A percentile compares a stretch with the other conserved stretches of the same genome.
Evolutionary conservation across 2,888 invertebrate genomes (phyloP).

Genomic region (Eristalis intricaria): DNA sequence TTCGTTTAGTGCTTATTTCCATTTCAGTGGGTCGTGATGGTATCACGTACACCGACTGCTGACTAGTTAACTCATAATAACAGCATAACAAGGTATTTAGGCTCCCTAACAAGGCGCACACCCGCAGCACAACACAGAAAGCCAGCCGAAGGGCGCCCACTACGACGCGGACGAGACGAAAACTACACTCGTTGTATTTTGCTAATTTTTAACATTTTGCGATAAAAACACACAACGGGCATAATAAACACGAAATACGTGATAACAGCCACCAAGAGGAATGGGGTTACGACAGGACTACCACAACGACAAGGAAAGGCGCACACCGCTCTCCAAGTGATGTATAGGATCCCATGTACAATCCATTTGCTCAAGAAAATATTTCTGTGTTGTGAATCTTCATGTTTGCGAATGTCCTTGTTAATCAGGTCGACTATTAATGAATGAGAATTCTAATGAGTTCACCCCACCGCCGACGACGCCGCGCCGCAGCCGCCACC

Average conservation of each 20-base stretch:
- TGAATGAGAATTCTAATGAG: constrained; percentile 59
- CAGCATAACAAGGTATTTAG: constrained; percentile 71
- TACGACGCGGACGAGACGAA: constrained; percentile 29
- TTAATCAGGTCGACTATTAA: constrained; percentile 65
- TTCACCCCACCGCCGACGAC: neutral
- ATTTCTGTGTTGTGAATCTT: constrained; percentile 57
- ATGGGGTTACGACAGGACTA: neutral
- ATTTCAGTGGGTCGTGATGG: constrained; percentile 57
- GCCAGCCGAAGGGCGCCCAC: neutral
- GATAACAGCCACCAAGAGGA: constrained; percentile 53
- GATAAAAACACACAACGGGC: constrained; percentile 69
- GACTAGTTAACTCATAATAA: constrained; percentile 71
- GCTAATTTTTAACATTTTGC: constrained; percentile 71
- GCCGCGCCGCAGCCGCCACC: no score
- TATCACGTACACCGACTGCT: constrained; percentile 68
- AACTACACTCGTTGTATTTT: constrained; percentile 63
- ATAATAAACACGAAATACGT: constrained; percentile 72
- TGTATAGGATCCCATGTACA: neutral
- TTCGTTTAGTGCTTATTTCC: constrained; percentile 57
- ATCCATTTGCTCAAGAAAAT: constrained; percentile 20
- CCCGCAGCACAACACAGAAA: constrained; percentile 19
- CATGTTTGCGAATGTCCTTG: constrained; percentile 55
- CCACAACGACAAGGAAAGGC: constrained; percentile 25
- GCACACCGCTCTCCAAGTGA: neutral
- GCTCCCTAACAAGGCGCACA: constrained; percentile 66